Conservation (phyloP, 2,113 vertebrate genomes). For the Etia nguti region DNA sequence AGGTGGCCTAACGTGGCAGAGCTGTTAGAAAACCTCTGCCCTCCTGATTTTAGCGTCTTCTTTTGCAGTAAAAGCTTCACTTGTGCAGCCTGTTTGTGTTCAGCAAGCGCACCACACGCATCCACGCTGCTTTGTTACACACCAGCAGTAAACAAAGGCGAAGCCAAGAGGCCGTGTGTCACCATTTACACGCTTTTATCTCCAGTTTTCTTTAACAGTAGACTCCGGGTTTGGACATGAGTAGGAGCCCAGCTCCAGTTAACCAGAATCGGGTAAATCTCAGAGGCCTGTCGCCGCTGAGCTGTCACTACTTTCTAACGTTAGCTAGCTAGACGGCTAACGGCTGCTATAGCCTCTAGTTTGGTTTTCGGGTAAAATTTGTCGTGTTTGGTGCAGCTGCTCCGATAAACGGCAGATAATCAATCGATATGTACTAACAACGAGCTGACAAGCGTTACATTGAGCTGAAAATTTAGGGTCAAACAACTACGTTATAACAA, state of each 20-base stretch:
- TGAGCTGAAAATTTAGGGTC: not conserved
- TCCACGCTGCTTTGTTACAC: conserved; percentile 8
- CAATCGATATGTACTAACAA: accelerated
- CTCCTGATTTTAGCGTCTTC: not conserved
- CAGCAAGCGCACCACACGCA: not conserved
- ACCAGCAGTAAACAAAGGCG: conserved; percentile 36
- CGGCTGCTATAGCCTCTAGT: not conserved
- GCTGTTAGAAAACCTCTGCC: not conserved
- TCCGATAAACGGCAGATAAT: accelerated
- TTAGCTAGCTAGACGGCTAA: conserved; percentile 37
- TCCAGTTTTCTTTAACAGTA: not conserved
- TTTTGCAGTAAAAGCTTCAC: not conserved
- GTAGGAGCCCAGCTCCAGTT: accelerated
- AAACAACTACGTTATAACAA: conserved; percentile 27
- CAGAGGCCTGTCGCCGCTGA: conserved; percentile 7
- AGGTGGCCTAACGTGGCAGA: not conserved
- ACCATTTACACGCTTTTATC: not conserved
- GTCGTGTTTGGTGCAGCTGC: not conserved
- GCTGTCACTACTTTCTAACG: conserved; percentile 19
- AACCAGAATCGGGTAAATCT: not conserved
- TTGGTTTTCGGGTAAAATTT: not conserved
- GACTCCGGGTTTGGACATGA: accelerated
- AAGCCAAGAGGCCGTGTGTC: not conserved
- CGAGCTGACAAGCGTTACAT: not conserved
- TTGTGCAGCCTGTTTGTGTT: not conserved